Conservation (phyloP, 1,140 invertebrate genomes). For the Drosophila kurseongensis region DNA sequence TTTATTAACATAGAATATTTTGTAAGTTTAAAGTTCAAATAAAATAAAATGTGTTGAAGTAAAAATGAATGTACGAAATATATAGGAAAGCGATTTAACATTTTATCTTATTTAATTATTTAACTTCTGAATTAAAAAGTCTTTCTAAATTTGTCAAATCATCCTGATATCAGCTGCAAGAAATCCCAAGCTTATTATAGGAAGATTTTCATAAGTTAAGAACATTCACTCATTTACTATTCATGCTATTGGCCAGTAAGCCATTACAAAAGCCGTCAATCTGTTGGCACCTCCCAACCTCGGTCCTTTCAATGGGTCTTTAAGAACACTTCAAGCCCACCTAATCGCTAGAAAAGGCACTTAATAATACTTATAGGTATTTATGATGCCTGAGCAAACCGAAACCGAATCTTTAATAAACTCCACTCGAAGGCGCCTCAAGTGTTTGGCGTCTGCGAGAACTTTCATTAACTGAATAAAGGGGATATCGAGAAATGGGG, state of each 20-base stretch:
- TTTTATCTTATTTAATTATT: no score
- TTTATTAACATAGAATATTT: no score
- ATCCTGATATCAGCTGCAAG: no score
- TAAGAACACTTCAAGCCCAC: constrained; percentile 21
- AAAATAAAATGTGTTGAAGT: no score
- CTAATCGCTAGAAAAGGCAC: constrained; percentile 46
- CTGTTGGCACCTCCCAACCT: constrained; percentile 31
- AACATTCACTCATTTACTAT: constrained; percentile 1
- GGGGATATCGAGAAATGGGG: constrained; percentile 1
- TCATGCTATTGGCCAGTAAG: constrained; percentile 13
- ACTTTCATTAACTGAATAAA: constrained; percentile 52
- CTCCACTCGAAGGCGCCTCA: constrained; percentile 24
- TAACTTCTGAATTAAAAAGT: no score
- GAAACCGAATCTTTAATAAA: constrained; percentile 46
- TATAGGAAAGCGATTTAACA: no score
- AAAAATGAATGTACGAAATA: no score
- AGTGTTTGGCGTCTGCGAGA: constrained; percentile 20
- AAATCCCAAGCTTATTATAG: no score
- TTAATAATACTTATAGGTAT: constrained; percentile 49
- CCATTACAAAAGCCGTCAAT: constrained; percentile 9
- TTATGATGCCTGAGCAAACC: constrained; percentile 31
- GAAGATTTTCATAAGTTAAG: background rate
- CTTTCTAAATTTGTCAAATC: no score
- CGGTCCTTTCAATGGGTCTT: constrained; percentile 12
- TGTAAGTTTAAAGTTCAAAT: no score